Base-by-base conservation (phyloP, 2,888 invertebrate genomes). In the Caenorhabditis sp. region DNA sequence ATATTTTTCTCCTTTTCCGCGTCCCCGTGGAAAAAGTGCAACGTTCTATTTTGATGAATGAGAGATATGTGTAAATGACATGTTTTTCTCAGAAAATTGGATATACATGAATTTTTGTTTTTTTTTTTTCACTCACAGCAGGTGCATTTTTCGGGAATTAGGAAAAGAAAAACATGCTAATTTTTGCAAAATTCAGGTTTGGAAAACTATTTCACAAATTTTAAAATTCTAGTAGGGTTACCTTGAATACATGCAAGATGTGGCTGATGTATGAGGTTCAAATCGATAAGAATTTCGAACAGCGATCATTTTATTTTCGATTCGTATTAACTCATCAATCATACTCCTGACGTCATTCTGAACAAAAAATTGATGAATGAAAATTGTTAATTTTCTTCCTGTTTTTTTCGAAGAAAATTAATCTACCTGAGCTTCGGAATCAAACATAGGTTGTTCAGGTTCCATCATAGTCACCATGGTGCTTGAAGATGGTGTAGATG, bases 401-500 rank as follows among this genome's bases (percentile, higher is more conserved):
- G 26, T 27, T 31, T 31, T 31, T 31, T 31, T 31, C 5, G 31
- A 10, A 31, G 31, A 31, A n/a, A 53, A 8, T 23, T 25, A 56
- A 26, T 5, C 3, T 23, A 71, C 70, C 67, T 71, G 68, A 8
- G 65, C 23, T 43, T 73, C 73, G 7, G 73, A 59, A 49, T 74
- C 73, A 12, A 69, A 43, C 0, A 23, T 27, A 21, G 27, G 21
- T 59, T 38, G 17, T 36, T 58, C 57, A 10, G 57, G 21, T 1
- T 68, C 62, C 17, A 36, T 26, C n/a, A 70, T 43, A 53, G 66
- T 61, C 0, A 70, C 59, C 76, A 77, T 79, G 7, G 78, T 78
- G 59, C 78, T 78, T n/a, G 81, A 81, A 12, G 81, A 81, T 8
- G 81, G 81, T 23, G 81, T 81, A 7, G 81, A 81, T 20, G 81